These are phyloP conservation scores for Kudoa iwatai DNA, from an alignment of 30 jellyfish, hydroid and myxozoan species.

Conservation along the genomic window DNA sequence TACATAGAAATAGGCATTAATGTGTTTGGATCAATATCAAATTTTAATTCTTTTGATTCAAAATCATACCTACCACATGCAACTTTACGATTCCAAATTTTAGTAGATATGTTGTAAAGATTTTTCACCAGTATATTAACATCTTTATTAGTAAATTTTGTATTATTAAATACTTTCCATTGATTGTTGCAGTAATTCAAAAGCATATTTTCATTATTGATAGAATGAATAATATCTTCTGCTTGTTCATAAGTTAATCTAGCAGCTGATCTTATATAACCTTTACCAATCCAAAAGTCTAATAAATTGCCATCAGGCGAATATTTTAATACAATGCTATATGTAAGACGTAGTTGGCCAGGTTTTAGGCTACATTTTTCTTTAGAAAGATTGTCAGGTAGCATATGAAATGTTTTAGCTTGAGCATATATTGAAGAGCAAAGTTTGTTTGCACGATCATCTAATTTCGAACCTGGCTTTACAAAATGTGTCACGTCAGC, in stretches of 20 bases:
- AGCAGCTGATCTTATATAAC: constrained; percentile 35
- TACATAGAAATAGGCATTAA: no score
- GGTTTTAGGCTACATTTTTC: constrained; percentile 80
- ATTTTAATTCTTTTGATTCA: no score
- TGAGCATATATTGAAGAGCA: constrained; percentile 39
- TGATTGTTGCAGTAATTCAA: no score
- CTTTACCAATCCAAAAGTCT: constrained; percentile 20
- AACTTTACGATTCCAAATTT: no score
- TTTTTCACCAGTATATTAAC: no score
- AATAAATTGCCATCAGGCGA: constrained; percentile 18
- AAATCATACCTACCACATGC: no score
- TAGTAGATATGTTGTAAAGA: no score
- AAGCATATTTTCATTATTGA: no score
- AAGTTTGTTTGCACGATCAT: constrained; percentile 21
- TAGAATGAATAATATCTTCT: constrained; percentile 38
- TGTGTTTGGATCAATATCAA: no score
- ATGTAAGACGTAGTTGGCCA: constrained; percentile 24
- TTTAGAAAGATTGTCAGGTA: constrained; percentile 38
- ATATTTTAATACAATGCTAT: constrained; percentile 25
- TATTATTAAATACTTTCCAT: no score
- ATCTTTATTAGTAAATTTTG: no score
- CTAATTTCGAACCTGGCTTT: constrained; percentile 23
- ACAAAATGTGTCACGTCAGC: constrained; percentile 80
- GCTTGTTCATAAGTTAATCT: constrained; percentile 48
- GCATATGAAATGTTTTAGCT: constrained; percentile 53